These are phyloP conservation scores for Thecocarcelia acutangulata DNA, from an alignment of 2,888 invertebrate genomes.

Conservation along the genomic window DNA sequence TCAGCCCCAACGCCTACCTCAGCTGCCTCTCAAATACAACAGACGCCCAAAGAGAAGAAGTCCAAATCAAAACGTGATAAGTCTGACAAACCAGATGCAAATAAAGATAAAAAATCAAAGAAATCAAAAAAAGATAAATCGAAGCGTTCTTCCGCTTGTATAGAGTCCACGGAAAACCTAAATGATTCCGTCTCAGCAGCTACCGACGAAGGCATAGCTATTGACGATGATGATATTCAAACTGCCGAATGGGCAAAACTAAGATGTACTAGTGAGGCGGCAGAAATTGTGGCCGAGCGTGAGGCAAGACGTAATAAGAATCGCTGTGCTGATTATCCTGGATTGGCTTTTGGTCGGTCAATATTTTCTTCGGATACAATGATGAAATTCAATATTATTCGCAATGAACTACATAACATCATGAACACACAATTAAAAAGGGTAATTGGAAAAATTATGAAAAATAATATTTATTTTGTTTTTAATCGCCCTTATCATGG, in stretches of 20 bases:
- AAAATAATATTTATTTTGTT: conserved; percentile 24
- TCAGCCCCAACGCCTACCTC: conserved; percentile 70
- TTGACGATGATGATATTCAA: conserved; percentile 88
- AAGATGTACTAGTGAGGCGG: conserved; percentile 93
- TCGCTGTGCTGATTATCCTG: conserved; percentile 95
- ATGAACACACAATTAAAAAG: conserved; percentile 97
- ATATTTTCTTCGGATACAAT: conserved; percentile 97
- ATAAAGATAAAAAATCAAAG: conserved; percentile 74
- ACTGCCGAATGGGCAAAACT: conserved; percentile 91
- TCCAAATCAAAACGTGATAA: conserved; percentile 70
- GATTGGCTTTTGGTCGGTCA: conserved; percentile 93
- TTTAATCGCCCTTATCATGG: background rate
- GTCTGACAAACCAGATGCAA: conserved; percentile 71
- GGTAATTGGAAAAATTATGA: conserved; percentile 84
- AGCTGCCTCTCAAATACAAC: conserved; percentile 54
- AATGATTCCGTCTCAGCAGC: conserved; percentile 73
- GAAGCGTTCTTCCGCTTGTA: conserved; percentile 73
- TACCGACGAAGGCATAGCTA: conserved; percentile 83
- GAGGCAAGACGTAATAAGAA: conserved; percentile 88
- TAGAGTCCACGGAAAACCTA: conserved; percentile 71
- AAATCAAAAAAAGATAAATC: conserved; percentile 76
- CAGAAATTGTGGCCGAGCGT: conserved; percentile 93
- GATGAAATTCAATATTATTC: conserved; percentile 98
- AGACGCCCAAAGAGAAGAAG: conserved; percentile 68
- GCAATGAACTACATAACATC: conserved; percentile 98